Evolutionary conservation across 2,113 vertebrate genomes (phyloP).

Genomic region (Columba janthina): DNA sequence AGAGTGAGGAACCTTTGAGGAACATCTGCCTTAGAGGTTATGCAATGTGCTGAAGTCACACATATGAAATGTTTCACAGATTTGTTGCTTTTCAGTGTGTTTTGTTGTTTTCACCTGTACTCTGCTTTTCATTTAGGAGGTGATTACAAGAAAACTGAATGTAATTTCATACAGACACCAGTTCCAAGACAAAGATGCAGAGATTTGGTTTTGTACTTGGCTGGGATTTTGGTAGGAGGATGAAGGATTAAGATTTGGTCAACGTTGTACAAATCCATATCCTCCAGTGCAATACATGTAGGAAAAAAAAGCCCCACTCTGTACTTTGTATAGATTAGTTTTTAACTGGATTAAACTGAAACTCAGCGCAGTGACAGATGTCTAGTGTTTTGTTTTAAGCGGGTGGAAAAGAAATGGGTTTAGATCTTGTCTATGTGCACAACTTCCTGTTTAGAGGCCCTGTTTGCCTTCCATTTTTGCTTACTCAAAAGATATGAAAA

Average conservation of each 20-base stretch:
- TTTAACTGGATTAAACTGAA: constrained; percentile 72
- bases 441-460: neutral
- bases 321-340: constrained; percentile 63
- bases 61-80: neutral
- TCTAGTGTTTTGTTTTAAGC: constrained; percentile 2
- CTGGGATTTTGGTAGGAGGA: constrained; percentile 17
- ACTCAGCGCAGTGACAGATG: neutral
- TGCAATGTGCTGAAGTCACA: neutral
- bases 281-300: constrained; percentile 59
- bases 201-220: constrained; percentile 1
- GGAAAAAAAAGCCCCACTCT: neutral
- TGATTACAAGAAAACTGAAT: neutral
- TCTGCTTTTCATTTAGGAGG: constrained; percentile 15
- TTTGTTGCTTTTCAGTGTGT: neutral
- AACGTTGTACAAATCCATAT: constrained; percentile 47
- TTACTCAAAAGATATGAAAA: neutral
- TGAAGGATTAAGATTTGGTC: constrained; percentile 7
- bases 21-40: neutral
- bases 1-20: neutral
- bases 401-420: neutral
- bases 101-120: neutral
- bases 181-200: constrained; percentile 28
- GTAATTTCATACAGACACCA: neutral
- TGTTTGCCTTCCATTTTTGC: neutral
- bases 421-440: neutral